A percentile compares a stretch with the other conserved stretches of the same genome.
phyloP scores from a whole-genome alignment of 2,113 vertebrate species.

The Xenus cinereus region DNA sequence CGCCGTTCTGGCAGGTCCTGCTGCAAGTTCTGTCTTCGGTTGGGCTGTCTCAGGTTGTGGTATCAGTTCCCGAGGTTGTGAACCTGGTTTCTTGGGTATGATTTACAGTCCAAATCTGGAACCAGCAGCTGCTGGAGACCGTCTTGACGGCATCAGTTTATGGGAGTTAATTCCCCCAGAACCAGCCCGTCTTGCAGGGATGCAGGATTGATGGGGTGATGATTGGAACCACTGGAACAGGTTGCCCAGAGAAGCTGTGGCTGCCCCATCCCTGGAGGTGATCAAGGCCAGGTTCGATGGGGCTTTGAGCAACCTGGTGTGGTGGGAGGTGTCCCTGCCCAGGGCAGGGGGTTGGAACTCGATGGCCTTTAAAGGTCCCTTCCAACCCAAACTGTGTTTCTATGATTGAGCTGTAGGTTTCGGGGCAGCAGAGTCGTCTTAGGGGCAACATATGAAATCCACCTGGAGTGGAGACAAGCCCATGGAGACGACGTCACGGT shows the following conservation, averaged over 20 bases:
- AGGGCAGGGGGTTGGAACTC: no score
- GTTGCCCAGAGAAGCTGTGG: no score
- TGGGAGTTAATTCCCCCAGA: not conserved
- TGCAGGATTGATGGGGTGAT: not conserved
- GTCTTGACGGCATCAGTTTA: not conserved
- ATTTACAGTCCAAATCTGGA: not conserved
- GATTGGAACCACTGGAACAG: not conserved
- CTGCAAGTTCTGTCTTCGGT: not conserved
- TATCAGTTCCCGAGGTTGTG: not conserved
- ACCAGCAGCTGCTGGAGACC: not conserved
- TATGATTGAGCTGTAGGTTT: not conserved
- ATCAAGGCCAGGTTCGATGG: no score
- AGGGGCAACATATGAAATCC: fast-evolving
- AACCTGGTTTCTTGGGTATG: not conserved
- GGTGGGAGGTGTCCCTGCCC: no score
- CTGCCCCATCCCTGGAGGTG: no score
- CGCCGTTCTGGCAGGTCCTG: not conserved
- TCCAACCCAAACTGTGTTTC: no score
- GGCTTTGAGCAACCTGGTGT: no score
- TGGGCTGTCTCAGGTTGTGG: not conserved
- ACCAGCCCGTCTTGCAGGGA: not conserved
- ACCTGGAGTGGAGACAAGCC: not conserved
- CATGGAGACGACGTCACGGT: fast-evolving
- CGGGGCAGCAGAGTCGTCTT: not conserved
- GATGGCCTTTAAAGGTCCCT: no score